Evolutionary conservation across 2,113 vertebrate species (phyloP).

Genomic region (Cryptotis parvus): DNA sequence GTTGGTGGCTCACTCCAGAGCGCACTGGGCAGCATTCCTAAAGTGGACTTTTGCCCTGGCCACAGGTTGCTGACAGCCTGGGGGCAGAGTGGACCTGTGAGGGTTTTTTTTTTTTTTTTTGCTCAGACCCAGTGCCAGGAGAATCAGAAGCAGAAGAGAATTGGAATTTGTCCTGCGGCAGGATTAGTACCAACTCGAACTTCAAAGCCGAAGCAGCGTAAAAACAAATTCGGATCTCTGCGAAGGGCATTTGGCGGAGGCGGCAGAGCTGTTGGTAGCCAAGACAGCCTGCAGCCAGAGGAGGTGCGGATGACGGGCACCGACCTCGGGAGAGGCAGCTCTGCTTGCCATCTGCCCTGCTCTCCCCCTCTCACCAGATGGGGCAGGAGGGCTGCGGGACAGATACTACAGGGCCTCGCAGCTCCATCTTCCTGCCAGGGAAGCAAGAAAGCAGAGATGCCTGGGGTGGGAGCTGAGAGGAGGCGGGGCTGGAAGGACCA

Average conservation of each 20-base stretch:
- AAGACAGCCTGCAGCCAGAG: not conserved
- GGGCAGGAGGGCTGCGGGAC: not conserved
- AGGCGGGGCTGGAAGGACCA: too few species aligned
- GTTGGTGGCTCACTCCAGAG: not conserved
- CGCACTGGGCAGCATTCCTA: not conserved
- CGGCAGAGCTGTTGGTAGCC: too few species aligned
- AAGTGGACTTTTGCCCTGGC: not conserved
- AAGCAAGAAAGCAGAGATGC: conserved; percentile 42
- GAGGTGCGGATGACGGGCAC: conserved; percentile 53
- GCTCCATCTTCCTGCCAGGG: too few species aligned
- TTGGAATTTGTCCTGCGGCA: conserved; percentile 1
- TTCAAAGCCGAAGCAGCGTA: not conserved
- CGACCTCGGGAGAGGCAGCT: not conserved
- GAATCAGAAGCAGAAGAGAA: not conserved
- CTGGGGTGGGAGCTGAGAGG: not conserved
- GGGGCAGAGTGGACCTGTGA: not conserved
- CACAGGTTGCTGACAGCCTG: not conserved
- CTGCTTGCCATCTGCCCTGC: conserved; percentile 62
- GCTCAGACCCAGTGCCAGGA: not conserved
- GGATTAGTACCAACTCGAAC: conserved; percentile 14
- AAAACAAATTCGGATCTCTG: not conserved
- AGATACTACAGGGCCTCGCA: not conserved
- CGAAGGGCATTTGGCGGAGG: not conserved
- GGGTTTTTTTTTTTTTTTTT: too few species aligned
- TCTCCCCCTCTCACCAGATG: conserved; percentile 3